Evolutionary conservation across 2,888 invertebrate genomes (phyloP).

Genomic region (Hofmannophila pseudospretella): DNA sequence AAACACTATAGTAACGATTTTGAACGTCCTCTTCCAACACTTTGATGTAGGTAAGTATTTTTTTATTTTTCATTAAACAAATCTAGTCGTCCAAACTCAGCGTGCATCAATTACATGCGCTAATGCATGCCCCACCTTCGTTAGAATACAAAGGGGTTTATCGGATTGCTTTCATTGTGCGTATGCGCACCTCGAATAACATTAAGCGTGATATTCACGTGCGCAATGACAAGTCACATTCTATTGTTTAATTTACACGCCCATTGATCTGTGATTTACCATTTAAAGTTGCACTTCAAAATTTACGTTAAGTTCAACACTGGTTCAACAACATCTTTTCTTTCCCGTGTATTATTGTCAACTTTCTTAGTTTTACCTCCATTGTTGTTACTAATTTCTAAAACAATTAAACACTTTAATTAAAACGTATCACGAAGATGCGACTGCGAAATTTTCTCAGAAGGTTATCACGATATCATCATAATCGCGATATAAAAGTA

Average conservation of each 20-base stretch:
- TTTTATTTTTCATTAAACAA: constrained; percentile 20
- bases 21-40: no score
- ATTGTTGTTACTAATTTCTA: background rate
- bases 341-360: background rate
- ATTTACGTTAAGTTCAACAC: background rate
- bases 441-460: background rate
- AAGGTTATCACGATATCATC: background rate
- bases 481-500: background rate
- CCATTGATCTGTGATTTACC: constrained; percentile 20
- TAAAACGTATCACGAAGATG: constrained; percentile 1
- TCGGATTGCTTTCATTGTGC: constrained; percentile 11
- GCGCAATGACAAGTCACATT: constrained; percentile 38
- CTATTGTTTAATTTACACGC: constrained; percentile 33
- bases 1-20: no score
- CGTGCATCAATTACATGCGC: constrained; percentile 52
- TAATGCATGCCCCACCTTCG: constrained; percentile 54
- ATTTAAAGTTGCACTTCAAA: constrained; percentile 15
- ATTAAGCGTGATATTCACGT: constrained; percentile 31
- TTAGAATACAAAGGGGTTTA: constrained; percentile 55
- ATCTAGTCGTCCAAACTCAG: constrained; percentile 21
- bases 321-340: background rate
- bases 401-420: background rate
- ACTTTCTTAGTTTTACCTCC: background rate
- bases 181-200: constrained; percentile 20
- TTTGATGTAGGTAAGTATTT: no score